These are phyloP conservation scores for Umimayanthus chanpuru DNA, from an alignment of 92 coral and sea anemone genomes.

Conservation along the genomic window DNA sequence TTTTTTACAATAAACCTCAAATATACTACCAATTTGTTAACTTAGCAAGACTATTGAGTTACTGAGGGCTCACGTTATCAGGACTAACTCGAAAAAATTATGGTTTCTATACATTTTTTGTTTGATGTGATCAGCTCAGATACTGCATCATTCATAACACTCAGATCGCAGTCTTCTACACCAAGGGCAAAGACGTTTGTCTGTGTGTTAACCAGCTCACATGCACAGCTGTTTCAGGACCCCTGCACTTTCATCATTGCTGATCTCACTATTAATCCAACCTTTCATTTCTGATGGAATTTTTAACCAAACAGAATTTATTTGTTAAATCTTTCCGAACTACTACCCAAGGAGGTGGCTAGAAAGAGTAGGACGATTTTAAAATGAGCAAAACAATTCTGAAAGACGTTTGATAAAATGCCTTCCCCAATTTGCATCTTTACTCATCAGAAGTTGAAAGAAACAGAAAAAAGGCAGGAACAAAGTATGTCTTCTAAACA, in stretches of 20 bases:
- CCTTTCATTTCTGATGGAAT: background rate
- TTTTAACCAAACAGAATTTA: too few relatives aligned
- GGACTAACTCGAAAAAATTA: background rate
- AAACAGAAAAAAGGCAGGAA: too few relatives aligned
- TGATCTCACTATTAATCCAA: background rate
- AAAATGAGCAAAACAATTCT: too few relatives aligned
- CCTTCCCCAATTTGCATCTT: too few relatives aligned
- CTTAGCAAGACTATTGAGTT: background rate
- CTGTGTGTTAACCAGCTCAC: slow-evolving; percentile 32
- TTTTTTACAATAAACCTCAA: too few relatives aligned
- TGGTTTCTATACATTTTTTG: background rate
- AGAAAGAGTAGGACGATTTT: too few relatives aligned
- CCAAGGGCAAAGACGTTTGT: slow-evolving; percentile 1
- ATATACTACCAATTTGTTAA: background rate
- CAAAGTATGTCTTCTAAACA: too few relatives aligned
- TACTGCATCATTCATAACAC: slow-evolving; percentile 22
- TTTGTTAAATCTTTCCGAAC: too few relatives aligned
- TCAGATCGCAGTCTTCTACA: slow-evolving; percentile 3
- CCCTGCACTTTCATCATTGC: slow-evolving; percentile 48
- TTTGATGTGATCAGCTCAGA: slow-evolving; percentile 12
- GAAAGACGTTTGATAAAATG: too few relatives aligned
- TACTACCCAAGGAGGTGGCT: too few relatives aligned
- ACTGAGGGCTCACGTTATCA: background rate
- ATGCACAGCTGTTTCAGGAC: slow-evolving; percentile 12
- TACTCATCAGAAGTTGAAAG: too few relatives aligned